Evolutionary conservation across 1,140 invertebrate species (phyloP).

Genomic region (Aphelenchoides besseyi): DNA sequence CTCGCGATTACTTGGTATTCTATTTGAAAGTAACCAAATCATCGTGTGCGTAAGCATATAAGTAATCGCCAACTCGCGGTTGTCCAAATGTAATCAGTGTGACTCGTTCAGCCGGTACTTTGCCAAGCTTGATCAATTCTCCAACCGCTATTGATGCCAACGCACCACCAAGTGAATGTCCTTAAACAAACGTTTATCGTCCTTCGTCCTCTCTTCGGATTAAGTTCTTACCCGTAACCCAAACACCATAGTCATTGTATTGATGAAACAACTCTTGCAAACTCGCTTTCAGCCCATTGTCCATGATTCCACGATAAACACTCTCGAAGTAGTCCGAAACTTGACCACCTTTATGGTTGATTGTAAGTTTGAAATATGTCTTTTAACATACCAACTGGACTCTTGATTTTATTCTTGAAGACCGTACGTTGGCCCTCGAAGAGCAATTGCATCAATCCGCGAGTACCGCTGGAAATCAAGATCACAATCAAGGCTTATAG

Average conservation of each 20-base stretch:
- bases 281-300: slow-evolving; percentile 38
- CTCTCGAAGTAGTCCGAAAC: slow-evolving; percentile 46
- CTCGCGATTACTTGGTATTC: neutral
- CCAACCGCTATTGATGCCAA: slow-evolving; percentile 45
- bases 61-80: slow-evolving; percentile 42
- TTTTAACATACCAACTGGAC: slow-evolving; percentile 36
- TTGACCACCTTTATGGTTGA: too few relatives aligned
- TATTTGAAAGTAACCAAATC: slow-evolving; percentile 15
- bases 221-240: slow-evolving; percentile 43
- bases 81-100: slow-evolving; percentile 51
- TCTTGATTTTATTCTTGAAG: slow-evolving; percentile 21
- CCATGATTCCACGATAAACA: slow-evolving; percentile 43
- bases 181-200: neutral
- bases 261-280: slow-evolving; percentile 30
- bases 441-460: slow-evolving; percentile 46
- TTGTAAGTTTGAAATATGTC: too few relatives aligned
- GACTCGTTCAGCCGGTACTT: slow-evolving; percentile 26
- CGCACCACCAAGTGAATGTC: slow-evolving; percentile 46
- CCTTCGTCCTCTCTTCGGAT: neutral
- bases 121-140: slow-evolving; percentile 25
- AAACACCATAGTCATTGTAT: slow-evolving; percentile 44
- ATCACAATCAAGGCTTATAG: neutral
- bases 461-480: slow-evolving; percentile 30
- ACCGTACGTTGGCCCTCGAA: slow-evolving; percentile 32
- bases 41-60: slow-evolving; percentile 44